Conservation (phyloP, 2,888 invertebrate species). For the Apodemia zela region DNA sequence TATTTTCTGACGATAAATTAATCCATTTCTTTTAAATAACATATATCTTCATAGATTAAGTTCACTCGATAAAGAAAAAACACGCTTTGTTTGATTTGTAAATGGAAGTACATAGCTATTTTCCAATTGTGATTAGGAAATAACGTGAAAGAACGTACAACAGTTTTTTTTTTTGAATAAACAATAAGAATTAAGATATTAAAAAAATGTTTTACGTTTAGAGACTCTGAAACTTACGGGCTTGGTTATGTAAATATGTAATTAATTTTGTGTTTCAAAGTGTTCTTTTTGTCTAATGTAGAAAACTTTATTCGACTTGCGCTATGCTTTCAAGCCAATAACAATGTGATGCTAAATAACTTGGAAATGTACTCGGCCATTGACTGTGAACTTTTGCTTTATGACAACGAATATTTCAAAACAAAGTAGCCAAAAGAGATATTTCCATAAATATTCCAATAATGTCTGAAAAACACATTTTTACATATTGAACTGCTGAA, state of each 20-base stretch:
- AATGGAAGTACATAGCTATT: background rate
- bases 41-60: background rate
- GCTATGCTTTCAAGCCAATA: constrained; percentile 8
- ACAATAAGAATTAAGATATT: background rate
- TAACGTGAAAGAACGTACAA: constrained; percentile 11
- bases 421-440: background rate
- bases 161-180: background rate
- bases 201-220: background rate
- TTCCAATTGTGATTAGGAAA: constrained; percentile 1
- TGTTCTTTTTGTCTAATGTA: background rate
- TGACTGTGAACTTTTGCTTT: background rate
- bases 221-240: constrained; percentile 1
- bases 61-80: background rate
- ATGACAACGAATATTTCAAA: constrained; percentile 1
- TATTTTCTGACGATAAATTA: constrained; percentile 3
- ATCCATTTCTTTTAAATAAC: background rate
- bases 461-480: background rate
- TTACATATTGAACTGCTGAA: background rate
- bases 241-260: constrained; percentile 8
- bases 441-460: background rate
- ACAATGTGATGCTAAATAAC: constrained; percentile 6
- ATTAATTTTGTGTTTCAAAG: background rate
- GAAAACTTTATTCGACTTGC: background rate
- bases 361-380: constrained; percentile 8
- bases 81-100: background rate